Percentiles rank a stretch among this genome's conserved stretches.
phyloP scores from a whole-genome alignment of 2,113 vertebrate species.

The Tricholaema leucomelas region DNA sequence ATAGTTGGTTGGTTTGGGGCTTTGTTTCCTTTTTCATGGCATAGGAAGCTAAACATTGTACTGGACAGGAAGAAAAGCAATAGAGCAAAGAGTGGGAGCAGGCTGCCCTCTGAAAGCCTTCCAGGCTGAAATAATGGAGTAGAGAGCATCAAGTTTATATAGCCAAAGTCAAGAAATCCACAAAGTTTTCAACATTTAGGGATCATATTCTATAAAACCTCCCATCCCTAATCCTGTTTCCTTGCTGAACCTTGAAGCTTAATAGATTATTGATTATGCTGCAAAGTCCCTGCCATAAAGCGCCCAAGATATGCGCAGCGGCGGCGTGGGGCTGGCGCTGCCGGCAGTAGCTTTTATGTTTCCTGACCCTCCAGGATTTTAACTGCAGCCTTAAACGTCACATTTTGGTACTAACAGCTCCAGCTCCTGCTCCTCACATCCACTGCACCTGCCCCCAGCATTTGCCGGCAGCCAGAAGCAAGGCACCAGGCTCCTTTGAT shows the following conservation, averaged over 20 bases:
- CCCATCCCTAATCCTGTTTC: not conserved
- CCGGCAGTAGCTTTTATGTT: slow-evolving; percentile 42
- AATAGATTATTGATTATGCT: slow-evolving; percentile 58
- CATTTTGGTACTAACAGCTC: not conserved
- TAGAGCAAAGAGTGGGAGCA: not conserved
- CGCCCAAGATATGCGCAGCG: slow-evolving; percentile 1
- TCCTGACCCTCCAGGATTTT: slow-evolving; percentile 25
- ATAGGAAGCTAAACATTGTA: not conserved
- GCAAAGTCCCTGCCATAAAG: slow-evolving; percentile 42
- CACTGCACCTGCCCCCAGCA: not conserved
- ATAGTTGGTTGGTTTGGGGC: too few relatives aligned
- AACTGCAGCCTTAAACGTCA: not conserved
- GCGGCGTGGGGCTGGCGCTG: not conserved
- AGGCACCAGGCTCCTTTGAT: slow-evolving; percentile 58
- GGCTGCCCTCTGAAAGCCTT: not conserved
- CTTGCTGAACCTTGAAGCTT: slow-evolving; percentile 25
- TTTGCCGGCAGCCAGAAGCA: slow-evolving; percentile 50
- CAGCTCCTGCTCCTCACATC: slow-evolving; percentile 28
- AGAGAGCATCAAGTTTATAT: not conserved
- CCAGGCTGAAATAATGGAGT: not conserved
- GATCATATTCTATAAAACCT: not conserved
- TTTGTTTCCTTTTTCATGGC: not conserved
- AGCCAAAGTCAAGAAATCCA: slow-evolving; percentile 36
- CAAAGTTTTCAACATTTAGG: not conserved
- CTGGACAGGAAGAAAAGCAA: not conserved